Percentiles rank a stretch among this genome's conserved stretches.
phyloP scores from a whole-genome alignment of 2,888 invertebrate genomes.

The Anarsia innoxiella region DNA sequence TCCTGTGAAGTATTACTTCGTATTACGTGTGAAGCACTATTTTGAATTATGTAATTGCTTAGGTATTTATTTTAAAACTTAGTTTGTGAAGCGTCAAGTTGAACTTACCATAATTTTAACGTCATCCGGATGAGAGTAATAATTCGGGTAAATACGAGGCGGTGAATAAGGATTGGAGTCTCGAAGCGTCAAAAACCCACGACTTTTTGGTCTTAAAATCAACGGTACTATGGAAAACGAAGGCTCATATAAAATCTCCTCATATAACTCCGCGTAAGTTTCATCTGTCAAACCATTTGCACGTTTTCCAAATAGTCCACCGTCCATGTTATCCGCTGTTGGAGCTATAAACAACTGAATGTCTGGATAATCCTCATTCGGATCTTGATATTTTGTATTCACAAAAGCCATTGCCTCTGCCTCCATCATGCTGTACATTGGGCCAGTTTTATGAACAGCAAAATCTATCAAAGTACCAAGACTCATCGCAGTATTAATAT shows the following conservation, averaged over 20 bases:
- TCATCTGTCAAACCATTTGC: conserved; percentile 80
- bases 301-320: conserved; percentile 82
- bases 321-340: conserved; percentile 85
- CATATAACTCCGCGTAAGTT: conserved; percentile 80
- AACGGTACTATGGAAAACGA: conserved; percentile 81
- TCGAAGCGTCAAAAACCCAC: conserved; percentile 80
- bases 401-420: conserved; percentile 87
- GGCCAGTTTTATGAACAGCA: conserved; percentile 74
- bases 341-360: conserved; percentile 85
- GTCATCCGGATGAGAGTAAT: conserved; percentile 83
- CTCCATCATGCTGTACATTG: conserved; percentile 84
- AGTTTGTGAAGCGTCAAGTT: too few species aligned
- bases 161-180: conserved; percentile 81
- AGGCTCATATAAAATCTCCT: conserved; percentile 80
- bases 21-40: too few species aligned
- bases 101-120: conserved; percentile 80
- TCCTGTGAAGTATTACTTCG: too few species aligned
- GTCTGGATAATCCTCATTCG: conserved; percentile 83
- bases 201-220: conserved; percentile 82
- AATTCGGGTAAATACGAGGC: conserved; percentile 92
- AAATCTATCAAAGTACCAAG: conserved; percentile 78
- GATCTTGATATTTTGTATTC: conserved; percentile 82
- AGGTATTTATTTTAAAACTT: too few species aligned
- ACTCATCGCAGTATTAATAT: conserved; percentile 79
- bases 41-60: too few species aligned